Base-by-base conservation (phyloP, 1,140 invertebrate genomes). In the Aporrectodea caliginosa region DNA sequence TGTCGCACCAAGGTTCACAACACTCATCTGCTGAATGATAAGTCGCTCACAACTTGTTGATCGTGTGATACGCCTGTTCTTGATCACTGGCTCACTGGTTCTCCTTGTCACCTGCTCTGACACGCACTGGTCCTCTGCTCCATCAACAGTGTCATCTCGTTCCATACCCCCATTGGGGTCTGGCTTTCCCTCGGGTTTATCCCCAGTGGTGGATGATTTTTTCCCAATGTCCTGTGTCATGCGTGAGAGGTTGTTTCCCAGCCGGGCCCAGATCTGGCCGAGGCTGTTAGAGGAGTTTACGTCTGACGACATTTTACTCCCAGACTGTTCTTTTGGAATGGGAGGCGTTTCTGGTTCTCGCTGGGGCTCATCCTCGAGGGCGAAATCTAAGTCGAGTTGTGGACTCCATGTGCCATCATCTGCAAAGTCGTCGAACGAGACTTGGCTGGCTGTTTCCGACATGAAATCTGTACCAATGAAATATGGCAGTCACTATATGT, bases 351-450 rank as follows among this genome's bases (percentile, higher is more conserved):
- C 43, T 58, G 43, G 43, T 58, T 58, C 43, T 22, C 22, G 43
- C n/a, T n/a, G 43, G 22, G 22, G 22, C 6, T 58, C 43, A 58
- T 58, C 43, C 6, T 58, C 43, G 6, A 58, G 22, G 6, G 43
- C 22, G 6, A 58, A 22, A 58, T 58, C 43, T 12, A 58, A 6
- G 22, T 58, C 43, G 6, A 58, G 43, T 58, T 58, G 43, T 58
- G 43, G 43, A 58, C 43, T 58, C 43, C 43, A 58, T 27, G 75
- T 35, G 16, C 31, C 70, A 72, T 29, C n/a, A 6, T 72, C 70
- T 6, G 75, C 75, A 35, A 76, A 68, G 43, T 76, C 75, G 43
- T 76, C 75, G 33, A 29, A 35, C 14, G 75, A 76, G n/a, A 76
- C 35, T 68, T 76, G 75, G 31, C 75, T 76, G 43, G 32, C 43